A percentile compares a stretch with the other conserved stretches of the same genome.
These are phyloP conservation scores for Iguana delicatissima DNA, from an alignment of 2,797 vertebrate genomes.

Conservation along the genomic window DNA sequence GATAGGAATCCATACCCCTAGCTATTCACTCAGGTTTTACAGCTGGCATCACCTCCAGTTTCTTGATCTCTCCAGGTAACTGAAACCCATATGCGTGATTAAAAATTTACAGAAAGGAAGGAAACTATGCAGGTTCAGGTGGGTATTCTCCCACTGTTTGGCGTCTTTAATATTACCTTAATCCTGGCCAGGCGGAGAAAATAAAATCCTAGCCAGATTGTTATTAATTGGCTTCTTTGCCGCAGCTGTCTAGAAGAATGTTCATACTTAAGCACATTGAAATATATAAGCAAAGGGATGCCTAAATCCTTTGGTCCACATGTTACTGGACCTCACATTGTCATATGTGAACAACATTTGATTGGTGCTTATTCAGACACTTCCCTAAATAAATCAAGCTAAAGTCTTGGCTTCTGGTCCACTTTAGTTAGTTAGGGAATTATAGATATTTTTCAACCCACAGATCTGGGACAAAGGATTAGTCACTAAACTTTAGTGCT, in stretches of 20 bases:
- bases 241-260: neutral
- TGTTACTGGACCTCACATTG: neutral
- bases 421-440: neutral
- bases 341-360: neutral
- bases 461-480: conserved; percentile 9
- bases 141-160: neutral
- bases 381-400: neutral
- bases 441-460: neutral
- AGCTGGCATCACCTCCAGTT: too few species aligned
- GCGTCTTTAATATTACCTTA: neutral
- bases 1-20: too few species aligned
- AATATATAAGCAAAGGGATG: neutral
- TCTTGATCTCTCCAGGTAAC: too few species aligned
- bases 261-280: neutral
- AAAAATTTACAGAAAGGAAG: neutral
- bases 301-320: neutral
- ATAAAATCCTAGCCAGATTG: neutral
- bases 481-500: neutral
- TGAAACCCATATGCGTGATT: neutral
- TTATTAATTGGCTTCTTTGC: neutral
- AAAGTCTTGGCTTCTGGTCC: neutral
- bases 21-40: too few species aligned
- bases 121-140: neutral
- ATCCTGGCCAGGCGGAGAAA: neutral
- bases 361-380: neutral